These are phyloP conservation scores for Exephanes ischioxanthus DNA, from an alignment of 2,888 invertebrate genomes.

Conservation along the genomic window DNA sequence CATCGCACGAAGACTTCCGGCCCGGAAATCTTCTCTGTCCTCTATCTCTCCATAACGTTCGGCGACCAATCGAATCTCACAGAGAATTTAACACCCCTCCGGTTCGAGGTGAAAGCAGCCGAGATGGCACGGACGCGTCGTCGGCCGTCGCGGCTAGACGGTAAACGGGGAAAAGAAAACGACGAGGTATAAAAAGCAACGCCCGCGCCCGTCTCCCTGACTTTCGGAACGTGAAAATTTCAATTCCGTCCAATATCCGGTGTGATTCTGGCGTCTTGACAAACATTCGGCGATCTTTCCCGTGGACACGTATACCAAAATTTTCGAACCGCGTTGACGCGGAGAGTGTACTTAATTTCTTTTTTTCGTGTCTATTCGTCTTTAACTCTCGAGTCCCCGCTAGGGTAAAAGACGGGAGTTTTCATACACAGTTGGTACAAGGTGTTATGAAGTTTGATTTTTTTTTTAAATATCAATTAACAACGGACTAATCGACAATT, in stretches of 20 bases:
- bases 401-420: no score
- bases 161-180: constrained; percentile 41
- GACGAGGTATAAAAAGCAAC: constrained; percentile 71
- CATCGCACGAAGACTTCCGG: constrained; percentile 73
- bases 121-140: constrained; percentile 27
- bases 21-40: constrained; percentile 79
- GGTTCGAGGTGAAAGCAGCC: constrained; percentile 59
- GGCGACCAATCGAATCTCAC: constrained; percentile 84
- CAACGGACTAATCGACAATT: no score
- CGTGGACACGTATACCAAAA: constrained; percentile 48
- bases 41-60: constrained; percentile 70
- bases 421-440: no score
- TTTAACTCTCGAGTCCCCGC: no score
- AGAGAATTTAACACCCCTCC: constrained; percentile 84
- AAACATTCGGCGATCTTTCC: constrained; percentile 72
- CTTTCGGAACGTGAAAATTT: constrained; percentile 72
- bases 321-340: constrained; percentile 50
- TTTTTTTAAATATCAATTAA: no score
- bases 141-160: constrained; percentile 18
- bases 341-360: neutral
- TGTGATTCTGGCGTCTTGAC: constrained; percentile 75
- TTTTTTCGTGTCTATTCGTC: no score
- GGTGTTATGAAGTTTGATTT: no score
- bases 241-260: constrained; percentile 83
- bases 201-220: constrained; percentile 32